Conservation (phyloP, 1,140 invertebrate genomes). For the Drosophila tani region DNA sequence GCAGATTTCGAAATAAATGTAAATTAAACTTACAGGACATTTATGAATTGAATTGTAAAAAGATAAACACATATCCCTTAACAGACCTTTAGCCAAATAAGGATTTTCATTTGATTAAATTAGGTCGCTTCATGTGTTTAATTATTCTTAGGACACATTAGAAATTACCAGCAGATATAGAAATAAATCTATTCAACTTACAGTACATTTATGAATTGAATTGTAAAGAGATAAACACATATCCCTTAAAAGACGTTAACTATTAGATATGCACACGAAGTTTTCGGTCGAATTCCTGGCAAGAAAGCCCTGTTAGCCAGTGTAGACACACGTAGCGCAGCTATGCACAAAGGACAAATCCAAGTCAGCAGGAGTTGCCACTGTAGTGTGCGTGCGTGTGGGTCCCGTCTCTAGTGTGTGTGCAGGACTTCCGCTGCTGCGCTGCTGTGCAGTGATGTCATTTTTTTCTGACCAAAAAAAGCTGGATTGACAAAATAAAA, state of each 20-base stretch:
- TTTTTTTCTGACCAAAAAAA: too few species aligned
- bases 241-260: background rate
- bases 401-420: constrained; percentile 12
- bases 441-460: too few species aligned
- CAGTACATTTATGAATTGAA: background rate
- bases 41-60: too few species aligned
- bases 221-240: background rate
- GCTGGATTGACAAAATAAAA: too few species aligned
- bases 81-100: too few species aligned
- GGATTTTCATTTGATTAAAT: too few species aligned
- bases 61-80: too few species aligned
- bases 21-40: too few species aligned
- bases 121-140: too few species aligned
- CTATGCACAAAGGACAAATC: constrained; percentile 20
- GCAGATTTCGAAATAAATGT: too few species aligned
- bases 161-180: background rate
- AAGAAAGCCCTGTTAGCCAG: constrained; percentile 24
- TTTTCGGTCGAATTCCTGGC: constrained; percentile 4
- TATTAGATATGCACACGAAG: background rate
- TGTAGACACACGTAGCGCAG: constrained; percentile 30
- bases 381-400: constrained; percentile 18
- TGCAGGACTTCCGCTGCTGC: constrained; percentile 34
- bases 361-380: constrained; percentile 42
- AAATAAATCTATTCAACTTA: too few species aligned
- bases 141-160: background rate